Evolutionary conservation across 1,140 invertebrate species (phyloP), one percentile per base, ranked within the genome.

Genomic region (Dendroctonus ponderosae): DNA sequence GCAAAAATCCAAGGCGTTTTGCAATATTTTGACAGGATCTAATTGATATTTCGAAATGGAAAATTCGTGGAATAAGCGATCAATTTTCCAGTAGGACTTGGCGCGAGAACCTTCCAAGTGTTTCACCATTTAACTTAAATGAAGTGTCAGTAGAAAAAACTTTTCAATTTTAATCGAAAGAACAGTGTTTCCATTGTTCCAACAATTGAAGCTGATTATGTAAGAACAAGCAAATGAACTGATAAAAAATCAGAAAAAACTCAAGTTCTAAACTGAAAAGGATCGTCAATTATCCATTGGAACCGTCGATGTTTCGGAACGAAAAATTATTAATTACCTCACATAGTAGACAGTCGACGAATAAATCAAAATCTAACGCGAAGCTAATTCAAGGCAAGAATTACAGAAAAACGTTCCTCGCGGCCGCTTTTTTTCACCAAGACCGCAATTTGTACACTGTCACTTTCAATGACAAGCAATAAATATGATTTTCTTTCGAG

Each of bases 401-500:
- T 43, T 63, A 44, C 60, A n/a, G 51, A 63, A 54, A 63, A 63
- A 38, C 5, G 38, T 37, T 14, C 15, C 51, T 54, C 14, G 39
- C 14, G 51, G 42, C 50, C 15, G 42, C 43, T 62, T 62, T 52
- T 62, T 54, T 60, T 37, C 8, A 40, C 26, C 53, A 41, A 41
- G 53, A 62, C 48, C 57, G 57, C 46, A 67, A 67, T 67, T 67
- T 67, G 65, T 67, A 40, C 41, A 46, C 56, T 53, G 65, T 67
- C 65, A 54, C 44, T 61, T 61, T 61, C 65, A 67, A 67, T 67
- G 65, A 61, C 65, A 61, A 57, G 58, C 57, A 15, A 67, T 67
- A 60, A 60, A 67, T 60, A 67, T 61, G 57, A 67, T 67, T 67
- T 61, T 67, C 65, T 53, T 52, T 56, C 58, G 41, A 60, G 26